Evolutionary conservation across 1,140 invertebrate genomes (phyloP).

Genomic region (Bradynema listronoti): DNA sequence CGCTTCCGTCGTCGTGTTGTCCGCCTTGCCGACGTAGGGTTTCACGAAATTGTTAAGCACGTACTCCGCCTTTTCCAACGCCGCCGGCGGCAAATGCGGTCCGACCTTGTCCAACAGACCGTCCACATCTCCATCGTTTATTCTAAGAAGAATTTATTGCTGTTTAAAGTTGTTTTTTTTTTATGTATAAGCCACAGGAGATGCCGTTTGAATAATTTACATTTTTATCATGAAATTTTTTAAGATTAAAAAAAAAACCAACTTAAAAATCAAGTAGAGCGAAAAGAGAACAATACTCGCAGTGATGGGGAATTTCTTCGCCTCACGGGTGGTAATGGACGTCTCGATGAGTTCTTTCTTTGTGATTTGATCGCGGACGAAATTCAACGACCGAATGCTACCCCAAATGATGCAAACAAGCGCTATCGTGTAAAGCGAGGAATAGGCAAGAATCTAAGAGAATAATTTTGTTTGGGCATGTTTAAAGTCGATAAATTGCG

Average conservation of each 20-base stretch:
- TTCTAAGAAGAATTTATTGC: conserved; percentile 23
- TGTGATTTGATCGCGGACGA: conserved; percentile 25
- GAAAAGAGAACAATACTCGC: conserved; percentile 43
- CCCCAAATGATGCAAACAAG: conserved; percentile 46
- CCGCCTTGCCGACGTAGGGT: conserved; percentile 6
- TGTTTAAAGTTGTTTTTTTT: too few relatives aligned
- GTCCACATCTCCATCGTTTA: conserved; percentile 19
- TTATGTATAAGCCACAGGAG: too few relatives aligned
- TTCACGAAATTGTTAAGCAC: conserved; percentile 18
- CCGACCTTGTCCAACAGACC: conserved; percentile 8
- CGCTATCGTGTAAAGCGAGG: conserved; percentile 44
- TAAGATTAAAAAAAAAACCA: conserved; percentile 17
- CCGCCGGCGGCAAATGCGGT: conserved; percentile 14
- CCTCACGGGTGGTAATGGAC: conserved; percentile 37
- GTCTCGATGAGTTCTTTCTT: conserved; percentile 40
- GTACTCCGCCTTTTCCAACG: conserved; percentile 20
- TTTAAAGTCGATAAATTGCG: not conserved
- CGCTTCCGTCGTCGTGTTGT: conserved; percentile 3
- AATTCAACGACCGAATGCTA: conserved; percentile 39
- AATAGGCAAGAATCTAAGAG: conserved; percentile 40
- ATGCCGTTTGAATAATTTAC: too few relatives aligned
- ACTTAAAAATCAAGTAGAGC: conserved; percentile 49
- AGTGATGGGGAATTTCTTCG: conserved; percentile 38
- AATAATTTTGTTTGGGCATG: too few relatives aligned
- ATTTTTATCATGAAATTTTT: too few relatives aligned